Base-by-base conservation (phyloP, 2,797 vertebrate genomes). In the Dipus sagitta region DNA sequence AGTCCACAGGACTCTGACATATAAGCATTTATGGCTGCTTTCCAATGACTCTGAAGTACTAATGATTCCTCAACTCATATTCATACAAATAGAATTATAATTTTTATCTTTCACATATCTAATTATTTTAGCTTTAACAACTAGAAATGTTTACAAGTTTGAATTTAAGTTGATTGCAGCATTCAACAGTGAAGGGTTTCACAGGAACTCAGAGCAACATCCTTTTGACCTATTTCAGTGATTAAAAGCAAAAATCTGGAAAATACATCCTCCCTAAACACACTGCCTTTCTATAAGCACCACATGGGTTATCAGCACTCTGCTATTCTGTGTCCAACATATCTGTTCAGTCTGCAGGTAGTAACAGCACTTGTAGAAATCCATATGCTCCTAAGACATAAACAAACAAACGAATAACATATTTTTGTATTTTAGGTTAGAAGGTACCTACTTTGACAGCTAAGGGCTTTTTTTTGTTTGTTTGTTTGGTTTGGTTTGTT, bases 301-400 rank as follows among this genome's bases (percentile, higher is more conserved):
- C 68, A 92, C 87, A 30, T 62, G 86, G 79, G 72, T 85, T 94
- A 81, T 88, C 85, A 2, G 70, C 85, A 92, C 93, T 97, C 72
- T 86, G 90, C 64, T 30, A 18, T 38, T 34, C 79, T 93, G 42
- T 86, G 32, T 79, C 94, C 70, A 95, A 95, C 72, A 14, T 86
- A 95, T 91, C 21, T 76, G 87, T 86, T 86, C 79, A 92, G 92
- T 87, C 3, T 28, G 13, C 23, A 95, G 18, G 81, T 96, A 88
- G 91, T 71, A 97, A 92, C 38, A 96, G 32, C 91, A 91, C 52
- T 4, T 6, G 34, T 0, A 28, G 72, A 81, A 83, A 21, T 95
- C 83, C 74, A 74, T 72, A n/a, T 1, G 4, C 54, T 95, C 72
- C 85, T 62, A 88, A 96, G 38, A 76, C 60, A 86, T 67, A 72